A percentile compares a stretch with the other conserved stretches of the same genome.
Conservation (phyloP, 2,888 invertebrate genomes). For the Cheilosia pagana region DNA sequence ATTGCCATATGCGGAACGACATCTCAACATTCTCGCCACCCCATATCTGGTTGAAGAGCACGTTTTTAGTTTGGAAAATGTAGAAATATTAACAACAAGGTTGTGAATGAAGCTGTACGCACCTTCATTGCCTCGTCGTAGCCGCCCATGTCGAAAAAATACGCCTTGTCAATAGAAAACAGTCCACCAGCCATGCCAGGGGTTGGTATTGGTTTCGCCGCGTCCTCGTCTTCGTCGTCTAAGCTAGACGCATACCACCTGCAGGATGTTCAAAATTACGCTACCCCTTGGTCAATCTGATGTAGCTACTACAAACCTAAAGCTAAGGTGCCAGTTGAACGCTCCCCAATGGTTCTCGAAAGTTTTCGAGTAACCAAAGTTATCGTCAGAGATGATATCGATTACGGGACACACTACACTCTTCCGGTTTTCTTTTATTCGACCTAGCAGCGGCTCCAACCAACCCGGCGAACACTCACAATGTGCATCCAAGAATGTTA, state of each 20-base stretch:
- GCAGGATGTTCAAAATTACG: neutral
- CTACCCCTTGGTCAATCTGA: neutral
- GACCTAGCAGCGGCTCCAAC: constrained; percentile 89
- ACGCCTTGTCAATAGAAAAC: constrained; percentile 92
- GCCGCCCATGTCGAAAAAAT: constrained; percentile 93
- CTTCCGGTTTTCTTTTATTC: constrained; percentile 82
- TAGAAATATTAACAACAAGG: no score
- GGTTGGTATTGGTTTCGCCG: constrained; percentile 90
- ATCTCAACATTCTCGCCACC: constrained; percentile 99
- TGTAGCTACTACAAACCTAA: constrained; percentile 81
- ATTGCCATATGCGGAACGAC: constrained; percentile 98
- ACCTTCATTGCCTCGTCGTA: constrained; percentile 95
- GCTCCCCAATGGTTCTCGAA: constrained; percentile 98
- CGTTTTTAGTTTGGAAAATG: no score
- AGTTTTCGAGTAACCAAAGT: constrained; percentile 96
- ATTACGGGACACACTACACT: constrained; percentile 88
- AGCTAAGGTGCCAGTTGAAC: constrained; percentile 99
- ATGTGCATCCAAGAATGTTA: constrained; percentile 98
- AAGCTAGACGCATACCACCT: constrained; percentile 46
- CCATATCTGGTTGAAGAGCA: constrained; percentile 88
- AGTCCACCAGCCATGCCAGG: constrained; percentile 97
- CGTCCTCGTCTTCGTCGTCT: constrained; percentile 85
- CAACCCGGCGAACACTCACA: constrained; percentile 95
- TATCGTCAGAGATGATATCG: constrained; percentile 97
- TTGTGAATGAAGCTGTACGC: no score